Base-by-base conservation (phyloP, 2,113 vertebrate genomes). In the Pantherophis guttatus region DNA sequence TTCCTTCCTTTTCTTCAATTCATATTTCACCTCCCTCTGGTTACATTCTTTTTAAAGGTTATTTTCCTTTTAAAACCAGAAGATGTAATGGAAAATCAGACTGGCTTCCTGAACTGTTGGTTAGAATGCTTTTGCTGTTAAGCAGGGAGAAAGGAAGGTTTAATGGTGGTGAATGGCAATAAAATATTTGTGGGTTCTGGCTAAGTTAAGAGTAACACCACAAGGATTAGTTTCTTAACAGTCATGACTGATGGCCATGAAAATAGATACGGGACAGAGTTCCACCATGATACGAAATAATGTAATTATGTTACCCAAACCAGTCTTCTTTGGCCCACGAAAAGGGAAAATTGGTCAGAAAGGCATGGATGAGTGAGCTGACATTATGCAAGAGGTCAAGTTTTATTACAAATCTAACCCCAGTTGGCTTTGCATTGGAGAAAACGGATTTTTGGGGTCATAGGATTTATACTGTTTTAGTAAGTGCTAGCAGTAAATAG, bases 121-220 rank as follows among this genome's bases (percentile, higher is more conserved):
- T 90, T 94, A 19, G 59, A 93, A 92, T 87, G 17, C 5, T 0
- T 59, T 59, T 91, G 12, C 65, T 95, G 17, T 26, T 93, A 65
- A 75, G 53, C 90, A 87, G 44, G 92, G 48, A 54, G 94, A 91
- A 94, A 52, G 8, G 90, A 91, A 12, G 1, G 5, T 44, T 87
- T 3, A 44, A 0, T 92, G 3, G 55, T 91, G 94, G 90, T 92
- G 92, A 93, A 90, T 11, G 90, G 53, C 0, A 0, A 62, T 95
- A 92, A 26, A 93, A 87, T 44, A 81, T 12, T 21, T 95, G 93
- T 95, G 95, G 93, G 95, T 95, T 95, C 93, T 95, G 92, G 70
- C 70, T 94, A 81, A 94, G 91, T 70, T 95, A 94, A 91, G 91
- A 95, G 62, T 1, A 86, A 92, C 52, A 92, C 90, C 92, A 93